Base-by-base conservation (phyloP, 1,140 invertebrate species). In the Macrobrachium rosenbergii region DNA sequence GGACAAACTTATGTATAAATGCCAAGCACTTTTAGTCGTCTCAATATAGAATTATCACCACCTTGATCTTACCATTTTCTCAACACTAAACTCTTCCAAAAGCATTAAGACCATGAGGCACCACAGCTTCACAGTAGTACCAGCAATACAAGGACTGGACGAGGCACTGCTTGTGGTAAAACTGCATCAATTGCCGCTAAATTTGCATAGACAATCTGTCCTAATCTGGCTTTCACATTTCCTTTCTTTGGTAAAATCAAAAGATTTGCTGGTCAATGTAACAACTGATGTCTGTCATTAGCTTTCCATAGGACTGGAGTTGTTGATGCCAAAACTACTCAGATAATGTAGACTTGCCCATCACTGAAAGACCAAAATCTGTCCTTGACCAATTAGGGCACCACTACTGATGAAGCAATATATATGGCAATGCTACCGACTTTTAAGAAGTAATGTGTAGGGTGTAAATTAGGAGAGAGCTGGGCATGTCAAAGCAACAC, bases 141-240 rank as follows among this genome's bases (percentile, higher is more conserved):
- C 78, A 87, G 63, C 37, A 81, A 73, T 45, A 87, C 52, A 60
- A 87, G 23, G 52, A 81, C 45, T 87, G 84, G 84, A 87, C 67
- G 84, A 87, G 84, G 84, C 84, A 87, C 84, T 87, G 84, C 84
- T 87, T 87, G 84, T 87, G 78, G 84, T 75, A 87, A 87, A 52
- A 81, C 78, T 85, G 78, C 84, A 86, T 87, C 78, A 87, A 37
- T 87, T 64, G 80, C 78, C 63, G 63, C 78, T 64, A 79, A 43
- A 72, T 79, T 86, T 86, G 83, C 83, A 86, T 86, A 86, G 83
- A 86, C 83, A 86, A 69, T 64, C 67, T 19, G 67, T 87, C 78
- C 72, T 79, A 43, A 45, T 72, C 43, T 45, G 58, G 76, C 73
- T 81, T 72, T 81, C 45, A 59, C 84, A 87, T 87, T 78, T 73